A percentile compares a stretch with the other conserved stretches of the same genome.
Conservation (phyloP, 2,888 invertebrate species). For the Hipparchia semele region DNA sequence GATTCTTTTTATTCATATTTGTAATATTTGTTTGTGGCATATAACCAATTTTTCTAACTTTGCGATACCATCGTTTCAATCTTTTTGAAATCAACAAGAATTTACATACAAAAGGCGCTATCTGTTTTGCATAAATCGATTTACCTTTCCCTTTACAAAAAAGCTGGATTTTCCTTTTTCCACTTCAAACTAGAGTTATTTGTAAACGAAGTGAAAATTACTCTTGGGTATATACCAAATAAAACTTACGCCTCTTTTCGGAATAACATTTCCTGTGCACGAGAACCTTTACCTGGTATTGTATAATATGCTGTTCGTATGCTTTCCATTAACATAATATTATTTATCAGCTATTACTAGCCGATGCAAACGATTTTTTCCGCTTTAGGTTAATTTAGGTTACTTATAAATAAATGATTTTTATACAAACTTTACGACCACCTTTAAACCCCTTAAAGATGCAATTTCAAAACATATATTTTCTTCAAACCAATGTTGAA, state of each 20-base stretch:
- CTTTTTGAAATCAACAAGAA: constrained; percentile 69
- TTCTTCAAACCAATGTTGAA: no score
- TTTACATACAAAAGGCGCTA: constrained; percentile 82
- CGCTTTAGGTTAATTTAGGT: no score
- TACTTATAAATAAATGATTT: no score
- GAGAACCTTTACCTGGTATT: background rate
- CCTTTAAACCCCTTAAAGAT: no score
- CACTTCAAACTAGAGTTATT: constrained; percentile 79
- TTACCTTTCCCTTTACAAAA: constrained; percentile 78
- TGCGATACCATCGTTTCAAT: constrained; percentile 21
- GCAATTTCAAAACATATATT: no score
- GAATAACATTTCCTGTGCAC: constrained; percentile 8
- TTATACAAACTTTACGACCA: no score
- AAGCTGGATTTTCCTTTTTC: constrained; percentile 69
- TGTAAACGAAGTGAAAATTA: constrained; percentile 80
- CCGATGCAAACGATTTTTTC: no score
- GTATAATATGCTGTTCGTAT: background rate
- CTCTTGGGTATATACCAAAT: constrained; percentile 78
- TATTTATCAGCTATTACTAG: no score
- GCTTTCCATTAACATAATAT: background rate
- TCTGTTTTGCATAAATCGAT: constrained; percentile 82
- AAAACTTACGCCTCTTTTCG: constrained; percentile 65
- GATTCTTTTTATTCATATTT: constrained; percentile 7
- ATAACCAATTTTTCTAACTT: constrained; percentile 18
- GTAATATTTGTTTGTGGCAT: constrained; percentile 7